A percentile compares a stretch with the other conserved stretches of the same genome.
Conservation (phyloP, 2,797 vertebrate species). For the Kryptopterus vitreolus region DNA sequence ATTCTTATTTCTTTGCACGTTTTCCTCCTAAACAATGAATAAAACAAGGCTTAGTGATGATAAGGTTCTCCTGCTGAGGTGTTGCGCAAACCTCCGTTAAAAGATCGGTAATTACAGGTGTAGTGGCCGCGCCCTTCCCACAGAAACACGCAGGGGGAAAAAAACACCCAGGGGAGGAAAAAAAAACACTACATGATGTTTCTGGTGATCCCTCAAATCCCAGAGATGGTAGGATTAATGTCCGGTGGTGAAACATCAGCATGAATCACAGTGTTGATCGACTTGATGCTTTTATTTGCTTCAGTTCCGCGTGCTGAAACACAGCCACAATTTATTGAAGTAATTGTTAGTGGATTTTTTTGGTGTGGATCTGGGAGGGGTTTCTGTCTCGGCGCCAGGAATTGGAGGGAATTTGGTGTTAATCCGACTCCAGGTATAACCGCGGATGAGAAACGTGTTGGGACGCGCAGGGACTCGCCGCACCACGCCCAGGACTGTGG, state of each 20-base stretch:
- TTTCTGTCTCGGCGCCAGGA: background rate
- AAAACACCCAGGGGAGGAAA: too few relatives aligned
- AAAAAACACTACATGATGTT: background rate
- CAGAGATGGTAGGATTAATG: background rate
- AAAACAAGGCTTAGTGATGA: too few relatives aligned
- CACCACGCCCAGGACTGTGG: background rate
- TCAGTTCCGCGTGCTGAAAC: background rate
- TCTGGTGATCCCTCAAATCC: background rate
- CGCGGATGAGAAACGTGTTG: background rate
- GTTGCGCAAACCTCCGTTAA: slow-evolving; percentile 24
- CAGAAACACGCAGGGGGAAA: background rate
- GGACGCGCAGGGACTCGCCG: background rate
- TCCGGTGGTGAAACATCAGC: background rate
- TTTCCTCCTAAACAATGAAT: too few relatives aligned
- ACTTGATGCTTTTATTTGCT: background rate
- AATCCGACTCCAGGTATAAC: too few relatives aligned
- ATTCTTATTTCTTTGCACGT: too few relatives aligned
- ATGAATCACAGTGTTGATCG: background rate
- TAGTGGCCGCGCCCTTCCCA: slow-evolving; percentile 7
- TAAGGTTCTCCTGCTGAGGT: background rate
- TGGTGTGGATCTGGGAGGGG: background rate
- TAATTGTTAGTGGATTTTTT: background rate
- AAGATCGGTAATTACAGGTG: slow-evolving; percentile 37
- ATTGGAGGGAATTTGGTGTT: background rate
- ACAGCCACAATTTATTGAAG: too few relatives aligned